A percentile compares a stretch with the other conserved stretches of the same genome.
Evolutionary conservation across 2,113 vertebrate genomes (phyloP).

Genomic region (Daphoenositta chrysoptera): DNA sequence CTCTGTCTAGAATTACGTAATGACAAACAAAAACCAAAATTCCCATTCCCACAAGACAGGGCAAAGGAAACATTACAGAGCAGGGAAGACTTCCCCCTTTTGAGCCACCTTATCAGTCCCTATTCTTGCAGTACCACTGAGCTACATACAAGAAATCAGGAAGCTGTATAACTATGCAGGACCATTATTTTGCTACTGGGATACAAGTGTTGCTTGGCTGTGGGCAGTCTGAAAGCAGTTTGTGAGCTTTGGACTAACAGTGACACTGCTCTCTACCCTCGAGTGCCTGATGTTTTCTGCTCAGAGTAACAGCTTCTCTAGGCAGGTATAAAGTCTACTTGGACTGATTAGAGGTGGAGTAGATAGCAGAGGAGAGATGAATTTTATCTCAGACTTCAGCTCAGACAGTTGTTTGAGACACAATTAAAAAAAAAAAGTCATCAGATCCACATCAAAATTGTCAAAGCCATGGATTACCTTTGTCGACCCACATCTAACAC

Average conservation of each 20-base stretch:
- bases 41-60: not conserved
- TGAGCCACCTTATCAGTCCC: not conserved
- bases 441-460: not conserved
- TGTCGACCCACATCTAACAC: not conserved
- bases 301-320: not conserved
- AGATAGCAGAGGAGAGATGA: not conserved
- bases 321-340: not conserved
- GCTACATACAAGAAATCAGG: not conserved
- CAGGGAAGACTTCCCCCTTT: not conserved
- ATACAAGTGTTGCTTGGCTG: not conserved
- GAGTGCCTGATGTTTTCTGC: not conserved
- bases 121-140: not conserved
- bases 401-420: not conserved
- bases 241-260: not conserved
- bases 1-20: not conserved
- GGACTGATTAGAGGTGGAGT: not conserved
- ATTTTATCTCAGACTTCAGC: not conserved
- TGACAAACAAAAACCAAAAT: slow-evolving; percentile 7
- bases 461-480: not conserved
- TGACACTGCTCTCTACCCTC: not conserved
- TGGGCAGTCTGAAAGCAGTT: not conserved
- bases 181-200: not conserved
- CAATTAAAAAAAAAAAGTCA: not conserved
- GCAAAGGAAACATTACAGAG: not conserved
- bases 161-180: not conserved